Evolutionary conservation across 1,140 invertebrate species (phyloP), one percentile per base, ranked within the genome.

Genomic region (Drosophila repleta): DNA sequence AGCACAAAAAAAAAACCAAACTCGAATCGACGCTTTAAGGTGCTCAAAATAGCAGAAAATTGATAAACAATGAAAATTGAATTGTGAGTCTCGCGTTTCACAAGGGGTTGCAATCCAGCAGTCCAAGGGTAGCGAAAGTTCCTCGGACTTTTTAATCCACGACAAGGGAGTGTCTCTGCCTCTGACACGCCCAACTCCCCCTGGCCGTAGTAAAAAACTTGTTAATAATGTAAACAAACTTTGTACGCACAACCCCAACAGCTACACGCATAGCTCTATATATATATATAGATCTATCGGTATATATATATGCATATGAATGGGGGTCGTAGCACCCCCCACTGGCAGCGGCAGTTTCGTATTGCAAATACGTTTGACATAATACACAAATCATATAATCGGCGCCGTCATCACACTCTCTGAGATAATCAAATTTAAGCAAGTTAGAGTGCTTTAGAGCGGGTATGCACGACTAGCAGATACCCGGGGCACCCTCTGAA

Each of bases 41-140:
- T 78, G 81, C 71, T 69, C 79, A 90, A 87, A 90, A 87, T 87
- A 74, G 81, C 87, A 74, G 74, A 87, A 90, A 90, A 90, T 90
- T 90, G 79, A 90, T 90, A 90, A 90, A 90, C 87, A 90, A 90
- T 90, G 79, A 87, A 90, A 90, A 85, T 80, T 84, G 85, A 89
- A 88, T 84, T 83, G 76, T 55, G 43, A 51, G 69, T 45, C 61
- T 48, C 74, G 65, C 0, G 39, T 43, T 51, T 51, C 74, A 70
- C 63, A 74, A 39, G 79, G 68, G 76, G 68, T 74, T 76, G 45
- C 70, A 75, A 64, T 57, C 52, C 45, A 65, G 13, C 7, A n/a
- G n/a, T n/a, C n/a, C 26, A 24, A 4, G 11, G 26, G n/a, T 46
- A 11, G n/a, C 26, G 29, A 6, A 55, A 32, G 46, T 48, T 49